Base-by-base conservation (phyloP, 2,113 vertebrate species). In the Xerus inauris region DNA sequence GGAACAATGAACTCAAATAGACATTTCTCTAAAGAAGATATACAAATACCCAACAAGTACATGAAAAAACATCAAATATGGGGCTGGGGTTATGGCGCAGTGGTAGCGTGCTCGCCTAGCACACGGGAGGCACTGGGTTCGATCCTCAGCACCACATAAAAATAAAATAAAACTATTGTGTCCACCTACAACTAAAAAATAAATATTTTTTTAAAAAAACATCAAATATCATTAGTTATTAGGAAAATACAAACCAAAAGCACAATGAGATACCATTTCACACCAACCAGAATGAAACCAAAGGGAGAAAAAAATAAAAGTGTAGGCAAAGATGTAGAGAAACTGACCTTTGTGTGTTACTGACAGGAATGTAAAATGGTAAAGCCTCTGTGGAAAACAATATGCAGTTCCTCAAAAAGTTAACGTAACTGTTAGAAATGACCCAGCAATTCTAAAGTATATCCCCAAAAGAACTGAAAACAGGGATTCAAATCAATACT, bases 191-290 rank as follows among this genome's bases (percentile, higher is more conserved):
- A n/a, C n/a, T n/a, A n/a, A n/a, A n/a, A n/a, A n/a, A n/a, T n/a
- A n/a, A n/a, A n/a, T n/a, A n/a, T n/a, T n/a, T n/a, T n/a, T n/a
- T n/a, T n/a, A n/a, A 82, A 85, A 95, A 89, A 24, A 93, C 45
- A 30, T 4, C 81, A 82, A 95, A 71, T 14, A 84, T 79, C 45
- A 84, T 82, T 80, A 97, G 30, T 88, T 35, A 69, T 45, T 64
- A n/a, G 26, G 59, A 47, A 91, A 92, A 89, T 86, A 81, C 59
- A 89, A 96, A 94, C 26, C 80, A 76, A 89, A 94, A 86, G 12
- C 49, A 79, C 57, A 73, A 42, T 73, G 40, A 85, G 45, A 32
- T 65, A 94, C 45, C 42, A 91, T 75, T 85, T 92, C 88, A 94
- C 28, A 92, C 62, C 26, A 72, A 82, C 6, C 13, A 87, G 30